These are phyloP conservation scores for Apaloderma vittatum DNA, from an alignment of 2,113 vertebrate species.

Conservation along the genomic window DNA sequence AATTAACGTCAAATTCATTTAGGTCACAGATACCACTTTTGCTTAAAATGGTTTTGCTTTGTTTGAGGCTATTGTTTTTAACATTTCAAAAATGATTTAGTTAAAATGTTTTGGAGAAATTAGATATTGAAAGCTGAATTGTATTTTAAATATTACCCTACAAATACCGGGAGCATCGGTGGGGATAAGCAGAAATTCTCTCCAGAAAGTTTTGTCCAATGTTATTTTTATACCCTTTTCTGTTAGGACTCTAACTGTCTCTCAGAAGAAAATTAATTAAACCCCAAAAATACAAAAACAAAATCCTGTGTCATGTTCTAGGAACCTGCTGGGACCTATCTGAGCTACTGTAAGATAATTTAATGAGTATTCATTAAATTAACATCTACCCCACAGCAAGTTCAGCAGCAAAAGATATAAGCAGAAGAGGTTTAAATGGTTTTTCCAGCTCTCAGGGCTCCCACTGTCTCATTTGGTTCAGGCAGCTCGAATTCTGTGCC, in stretches of 20 bases:
- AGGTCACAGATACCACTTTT: not conserved
- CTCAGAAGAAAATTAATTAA: slow-evolving; percentile 64
- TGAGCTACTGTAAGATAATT: slow-evolving; percentile 58
- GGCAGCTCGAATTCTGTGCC: slow-evolving; percentile 1
- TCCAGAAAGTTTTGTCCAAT: not conserved
- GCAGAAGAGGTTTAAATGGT: slow-evolving; percentile 58
- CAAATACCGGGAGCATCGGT: not conserved
- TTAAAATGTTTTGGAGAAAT: not conserved
- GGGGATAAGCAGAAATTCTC: not conserved
- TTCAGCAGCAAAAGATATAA: slow-evolving; percentile 4
- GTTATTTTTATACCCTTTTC: not conserved
- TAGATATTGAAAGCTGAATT: not conserved
- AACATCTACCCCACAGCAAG: slow-evolving; percentile 62
- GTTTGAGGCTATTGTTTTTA: not conserved
- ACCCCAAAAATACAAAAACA: slow-evolving; percentile 39
- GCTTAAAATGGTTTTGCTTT: not conserved
- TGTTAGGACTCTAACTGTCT: not conserved
- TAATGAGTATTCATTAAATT: slow-evolving; percentile 72
- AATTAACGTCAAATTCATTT: not conserved
- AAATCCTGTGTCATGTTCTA: slow-evolving; percentile 49
- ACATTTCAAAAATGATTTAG: not conserved
- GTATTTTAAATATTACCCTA: not conserved
- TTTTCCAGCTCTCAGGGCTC: slow-evolving; percentile 52
- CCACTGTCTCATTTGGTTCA: slow-evolving; percentile 19
- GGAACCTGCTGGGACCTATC: slow-evolving; percentile 61